phyloP scores from a whole-genome alignment of 2,888 invertebrate genomes.

The Seira ritae region DNA sequence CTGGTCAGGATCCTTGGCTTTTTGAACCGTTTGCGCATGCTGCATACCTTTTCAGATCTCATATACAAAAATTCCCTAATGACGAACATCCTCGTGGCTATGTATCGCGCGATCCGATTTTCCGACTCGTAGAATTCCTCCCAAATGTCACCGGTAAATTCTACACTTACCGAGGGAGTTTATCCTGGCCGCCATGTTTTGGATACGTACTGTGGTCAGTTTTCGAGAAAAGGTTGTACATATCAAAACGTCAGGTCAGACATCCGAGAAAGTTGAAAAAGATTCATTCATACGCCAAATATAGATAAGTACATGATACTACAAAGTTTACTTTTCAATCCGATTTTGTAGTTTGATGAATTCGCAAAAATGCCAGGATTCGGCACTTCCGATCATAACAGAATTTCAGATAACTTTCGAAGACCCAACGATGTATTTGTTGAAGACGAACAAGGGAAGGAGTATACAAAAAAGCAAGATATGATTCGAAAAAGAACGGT shows the following conservation, averaged over 20 bases:
- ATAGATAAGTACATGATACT: not conserved
- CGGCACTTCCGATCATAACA: constrained; percentile 9
- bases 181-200: constrained; percentile 38
- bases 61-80: not conserved
- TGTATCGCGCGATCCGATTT: constrained; percentile 18
- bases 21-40: constrained; percentile 44
- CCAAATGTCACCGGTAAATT: constrained; percentile 6
- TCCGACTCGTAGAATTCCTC: constrained; percentile 41
- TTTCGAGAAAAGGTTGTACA: constrained; percentile 25
- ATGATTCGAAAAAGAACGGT: constrained; percentile 3
- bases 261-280: too few species aligned
- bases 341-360: constrained; percentile 25
- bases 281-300: not conserved
- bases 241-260: constrained; percentile 35
- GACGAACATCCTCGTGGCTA: constrained; percentile 25
- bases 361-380: constrained; percentile 32
- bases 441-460: not conserved
- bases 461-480: not conserved
- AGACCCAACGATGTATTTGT: constrained; percentile 19
- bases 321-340: not conserved
- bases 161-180: constrained; percentile 45
- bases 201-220: constrained; percentile 43
- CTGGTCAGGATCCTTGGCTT: constrained; percentile 31
- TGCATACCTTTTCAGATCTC: constrained; percentile 20
- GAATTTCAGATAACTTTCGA: not conserved